A percentile compares a stretch with the other conserved stretches of the same genome.
Conservation (phyloP, 2,113 vertebrate genomes). For the Mesoclemmys tuberculata region DNA sequence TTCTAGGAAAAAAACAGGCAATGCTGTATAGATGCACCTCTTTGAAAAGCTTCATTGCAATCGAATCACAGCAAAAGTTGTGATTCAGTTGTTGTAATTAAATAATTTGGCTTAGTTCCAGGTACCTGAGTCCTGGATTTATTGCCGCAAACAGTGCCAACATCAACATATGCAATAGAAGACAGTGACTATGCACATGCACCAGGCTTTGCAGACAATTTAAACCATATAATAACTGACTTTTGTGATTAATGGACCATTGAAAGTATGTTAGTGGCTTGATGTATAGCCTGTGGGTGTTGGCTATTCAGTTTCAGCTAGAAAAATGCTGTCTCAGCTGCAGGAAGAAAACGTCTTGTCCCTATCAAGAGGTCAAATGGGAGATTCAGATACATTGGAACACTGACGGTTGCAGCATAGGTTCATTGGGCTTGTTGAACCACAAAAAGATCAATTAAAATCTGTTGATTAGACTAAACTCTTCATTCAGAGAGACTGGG, state of each 20-base stretch:
- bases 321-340: constrained; percentile 28
- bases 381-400: not conserved
- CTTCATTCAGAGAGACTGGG: not conserved
- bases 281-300: constrained; percentile 39
- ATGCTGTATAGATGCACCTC: constrained; percentile 11
- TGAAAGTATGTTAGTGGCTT: constrained; percentile 15
- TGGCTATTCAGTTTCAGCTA: constrained; percentile 17
- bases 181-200: not conserved
- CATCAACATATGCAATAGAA: constrained; percentile 24
- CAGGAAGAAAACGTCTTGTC: constrained; percentile 34
- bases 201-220: not conserved
- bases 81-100: constrained; percentile 55
- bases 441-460: not conserved
- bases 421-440: not conserved
- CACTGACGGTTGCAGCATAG: not conserved
- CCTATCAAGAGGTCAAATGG: not conserved
- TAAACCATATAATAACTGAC: constrained; percentile 30
- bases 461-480: not conserved
- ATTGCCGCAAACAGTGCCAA: constrained; percentile 11
- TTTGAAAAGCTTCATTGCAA: constrained; percentile 45
- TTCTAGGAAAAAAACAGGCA: not conserved
- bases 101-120: constrained; percentile 66
- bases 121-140: not conserved
- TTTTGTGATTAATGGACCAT: constrained; percentile 57
- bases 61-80: constrained; percentile 41